Evolutionary conservation across 2,113 vertebrate species (phyloP), one percentile per base, ranked within the genome.

Genomic region (Ifrita kowaldi): DNA sequence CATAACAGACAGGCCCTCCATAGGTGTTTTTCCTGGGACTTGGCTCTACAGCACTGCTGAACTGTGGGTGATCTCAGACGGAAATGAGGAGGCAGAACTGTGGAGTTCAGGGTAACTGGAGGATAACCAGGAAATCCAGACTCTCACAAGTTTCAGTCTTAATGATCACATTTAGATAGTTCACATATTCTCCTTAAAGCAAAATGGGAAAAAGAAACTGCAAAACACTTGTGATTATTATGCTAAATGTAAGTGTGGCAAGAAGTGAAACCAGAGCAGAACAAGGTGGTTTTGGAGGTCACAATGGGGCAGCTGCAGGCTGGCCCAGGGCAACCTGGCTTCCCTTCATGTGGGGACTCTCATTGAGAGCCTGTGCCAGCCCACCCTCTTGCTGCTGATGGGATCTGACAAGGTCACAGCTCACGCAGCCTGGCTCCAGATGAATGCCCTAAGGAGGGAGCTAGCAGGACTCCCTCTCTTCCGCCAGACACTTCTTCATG

Each of bases 331-430:
- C 84, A 63, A 70, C 26, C 17, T 0, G 1, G 32, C 57, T 63
- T 59, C 20, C 33, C 28, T 90, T 81, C 52, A 11, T 0, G 3
- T 2, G n/a, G 63, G 33, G 56, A 46, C 67, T 92, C 32, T 84
- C 84, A 65, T 0, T 11, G 53, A 30, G 37, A 12, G 35, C 69
- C 52, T 35, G 39, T 8, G 2, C 76, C 80, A 88, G 81, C 88
- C 83, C 76, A 88, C 53, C 39, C 88, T 93, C 4, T 3, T 9
- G 6, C 80, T n/a, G 6, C 89, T 96, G 94, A 95, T 87, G 79
- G 93, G 89, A 97, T 91, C 56, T 91, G 94, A 96, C 96, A 96
- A 95, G 96, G 90, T 63, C 17, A 0, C 62, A 90, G 84, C 75
- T 87, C 88, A 80, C 0, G 0, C 50, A 95, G 85, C 60, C 83